A percentile compares a stretch with the other conserved stretches of the same genome.
These are phyloP conservation scores for Nipponia nippon DNA, from an alignment of 2,113 vertebrate species.

Conservation along the genomic window DNA sequence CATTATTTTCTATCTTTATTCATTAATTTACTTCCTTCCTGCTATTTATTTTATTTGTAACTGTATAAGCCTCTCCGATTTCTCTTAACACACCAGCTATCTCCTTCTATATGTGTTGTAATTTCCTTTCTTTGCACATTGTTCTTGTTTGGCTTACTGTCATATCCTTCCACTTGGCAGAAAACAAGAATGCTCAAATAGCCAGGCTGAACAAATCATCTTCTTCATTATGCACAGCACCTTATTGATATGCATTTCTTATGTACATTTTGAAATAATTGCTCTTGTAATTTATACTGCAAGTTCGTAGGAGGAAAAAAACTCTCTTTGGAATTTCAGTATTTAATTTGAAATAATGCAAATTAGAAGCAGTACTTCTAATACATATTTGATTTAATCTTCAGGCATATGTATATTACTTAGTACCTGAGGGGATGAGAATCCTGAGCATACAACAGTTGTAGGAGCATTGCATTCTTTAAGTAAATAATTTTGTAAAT, in stretches of 20 bases:
- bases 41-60: constrained; percentile 12
- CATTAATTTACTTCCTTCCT: constrained; percentile 10
- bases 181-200: constrained; percentile 6
- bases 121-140: background rate
- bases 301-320: background rate
- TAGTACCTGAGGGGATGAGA: background rate
- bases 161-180: background rate
- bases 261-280: background rate
- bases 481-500: background rate
- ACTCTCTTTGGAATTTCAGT: background rate
- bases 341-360: background rate
- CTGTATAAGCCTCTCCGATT: background rate
- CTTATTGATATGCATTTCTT: background rate
- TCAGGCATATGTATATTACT: background rate
- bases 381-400: background rate
- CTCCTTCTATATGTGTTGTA: background rate
- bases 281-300: background rate
- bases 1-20: constrained; percentile 15
- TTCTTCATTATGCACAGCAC: background rate
- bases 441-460: background rate
- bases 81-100: background rate
- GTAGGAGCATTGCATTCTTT: background rate
- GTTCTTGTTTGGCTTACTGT: background rate
- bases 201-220: background rate
- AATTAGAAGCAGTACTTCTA: background rate